Conservation (phyloP, 2,113 vertebrate species). For the Brachypodius melanocephalos region DNA sequence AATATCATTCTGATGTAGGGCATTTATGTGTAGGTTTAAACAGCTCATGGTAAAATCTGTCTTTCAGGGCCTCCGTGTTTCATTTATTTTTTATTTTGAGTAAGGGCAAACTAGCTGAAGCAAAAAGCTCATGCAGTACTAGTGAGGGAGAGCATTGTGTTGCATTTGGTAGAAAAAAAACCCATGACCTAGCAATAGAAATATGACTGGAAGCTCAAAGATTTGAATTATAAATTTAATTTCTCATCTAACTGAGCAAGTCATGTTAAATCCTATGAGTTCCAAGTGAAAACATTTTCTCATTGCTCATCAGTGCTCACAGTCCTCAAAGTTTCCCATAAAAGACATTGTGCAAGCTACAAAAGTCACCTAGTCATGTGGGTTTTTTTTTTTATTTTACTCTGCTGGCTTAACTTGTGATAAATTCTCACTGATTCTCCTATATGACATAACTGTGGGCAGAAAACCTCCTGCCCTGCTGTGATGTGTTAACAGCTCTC, state of each 20-base stretch:
- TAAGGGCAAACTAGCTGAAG: not conserved
- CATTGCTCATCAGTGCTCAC: not conserved
- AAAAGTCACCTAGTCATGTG: not conserved
- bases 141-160: not conserved
- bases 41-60: not conserved
- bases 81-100: not conserved
- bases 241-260: not conserved
- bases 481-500: not conserved
- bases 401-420: not conserved
- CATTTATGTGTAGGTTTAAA: not conserved
- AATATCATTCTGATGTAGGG: not conserved
- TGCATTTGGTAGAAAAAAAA: not conserved
- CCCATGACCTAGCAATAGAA: not conserved
- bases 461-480: not conserved
- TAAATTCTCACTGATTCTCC: not conserved
- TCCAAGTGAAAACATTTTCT: not conserved
- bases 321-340: not conserved
- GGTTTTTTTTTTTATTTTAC: not conserved
- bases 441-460: not conserved
- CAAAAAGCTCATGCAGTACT: not conserved
- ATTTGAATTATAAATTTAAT: not conserved
- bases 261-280: not conserved
- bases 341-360: not conserved
- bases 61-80: not conserved
- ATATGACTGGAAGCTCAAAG: not conserved